Conservation (phyloP, 30 jellyfish, hydroid and myxozoan species). For the Aurelia aurita complex sp. Pacific region DNA sequence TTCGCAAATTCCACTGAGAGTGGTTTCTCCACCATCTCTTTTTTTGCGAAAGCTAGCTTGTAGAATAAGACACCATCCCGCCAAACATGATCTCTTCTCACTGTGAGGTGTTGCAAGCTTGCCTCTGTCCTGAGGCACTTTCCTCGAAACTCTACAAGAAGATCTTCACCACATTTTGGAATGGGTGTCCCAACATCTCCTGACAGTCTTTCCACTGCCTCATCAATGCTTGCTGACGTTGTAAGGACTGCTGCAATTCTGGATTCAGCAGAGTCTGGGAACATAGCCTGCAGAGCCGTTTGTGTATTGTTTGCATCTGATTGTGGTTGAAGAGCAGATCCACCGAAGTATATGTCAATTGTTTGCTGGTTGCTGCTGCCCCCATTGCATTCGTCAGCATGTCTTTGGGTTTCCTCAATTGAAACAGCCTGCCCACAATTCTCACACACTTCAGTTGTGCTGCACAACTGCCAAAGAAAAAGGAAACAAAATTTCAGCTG, state of each 20-base stretch:
- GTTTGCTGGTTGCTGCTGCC: not conserved
- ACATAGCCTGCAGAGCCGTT: not conserved
- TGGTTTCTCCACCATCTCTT: not conserved
- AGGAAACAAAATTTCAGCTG: too few species aligned
- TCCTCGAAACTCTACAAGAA: not conserved
- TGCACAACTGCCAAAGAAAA: not conserved
- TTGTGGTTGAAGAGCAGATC: not conserved
- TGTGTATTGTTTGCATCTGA: not conserved
- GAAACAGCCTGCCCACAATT: not conserved
- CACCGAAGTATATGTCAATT: too few species aligned
- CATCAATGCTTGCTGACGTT: not conserved
- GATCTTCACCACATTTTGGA: not conserved
- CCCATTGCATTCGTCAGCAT: not conserved
- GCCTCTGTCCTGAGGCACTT: not conserved
- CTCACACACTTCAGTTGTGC: not conserved
- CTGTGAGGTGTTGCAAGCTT: not conserved
- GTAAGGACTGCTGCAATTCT: not conserved
- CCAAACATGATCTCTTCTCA: constrained; percentile 20
- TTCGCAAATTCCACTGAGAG: not conserved
- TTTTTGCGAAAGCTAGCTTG: constrained; percentile 15
- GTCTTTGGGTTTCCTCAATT: not conserved
- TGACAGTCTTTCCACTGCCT: not conserved
- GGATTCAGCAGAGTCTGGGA: not conserved
- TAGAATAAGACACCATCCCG: constrained; percentile 16
- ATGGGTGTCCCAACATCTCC: too few species aligned